Conservation (phyloP, 2,888 invertebrate species). For the Dione juno region DNA sequence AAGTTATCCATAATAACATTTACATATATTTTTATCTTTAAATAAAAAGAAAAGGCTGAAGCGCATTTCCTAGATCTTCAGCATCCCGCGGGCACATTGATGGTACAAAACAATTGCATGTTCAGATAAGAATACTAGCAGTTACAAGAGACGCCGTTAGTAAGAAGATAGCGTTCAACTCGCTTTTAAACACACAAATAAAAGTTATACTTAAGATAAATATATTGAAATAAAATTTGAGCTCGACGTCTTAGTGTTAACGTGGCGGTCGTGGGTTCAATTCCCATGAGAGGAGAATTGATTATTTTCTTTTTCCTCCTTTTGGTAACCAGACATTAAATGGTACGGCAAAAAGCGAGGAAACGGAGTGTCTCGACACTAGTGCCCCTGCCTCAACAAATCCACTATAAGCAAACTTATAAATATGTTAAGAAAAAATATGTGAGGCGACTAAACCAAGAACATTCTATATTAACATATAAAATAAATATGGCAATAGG, state of each 20-base stretch:
- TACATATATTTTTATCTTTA: conserved; percentile 16
- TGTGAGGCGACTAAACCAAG: no score
- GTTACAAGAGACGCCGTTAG: conserved; percentile 38
- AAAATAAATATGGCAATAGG: no score
- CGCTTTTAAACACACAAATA: conserved; percentile 16
- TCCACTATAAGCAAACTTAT: no score
- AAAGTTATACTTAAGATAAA: neutral
- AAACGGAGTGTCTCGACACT: no score
- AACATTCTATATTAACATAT: no score
- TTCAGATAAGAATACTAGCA: conserved; percentile 44
- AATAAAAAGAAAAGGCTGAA: conserved; percentile 27
- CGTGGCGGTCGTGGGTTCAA: no score
- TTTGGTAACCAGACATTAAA: neutral
- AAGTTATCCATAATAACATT: neutral
- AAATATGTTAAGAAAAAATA: no score
- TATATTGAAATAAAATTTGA: conserved; percentile 1
- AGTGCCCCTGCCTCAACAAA: no score
- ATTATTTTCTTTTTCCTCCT: neutral
- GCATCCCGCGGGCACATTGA: conserved; percentile 45
- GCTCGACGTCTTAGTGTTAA: no score
- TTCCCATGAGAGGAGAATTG: no score
- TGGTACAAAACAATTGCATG: conserved; percentile 43
- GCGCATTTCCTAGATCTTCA: conserved; percentile 33
- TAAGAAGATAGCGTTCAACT: conserved; percentile 20
- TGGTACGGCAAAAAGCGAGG: neutral